Evolutionary conservation across 1,140 invertebrate genomes (phyloP), one percentile per base, ranked within the genome.

Genomic region (Rhagoletis pomonella): DNA sequence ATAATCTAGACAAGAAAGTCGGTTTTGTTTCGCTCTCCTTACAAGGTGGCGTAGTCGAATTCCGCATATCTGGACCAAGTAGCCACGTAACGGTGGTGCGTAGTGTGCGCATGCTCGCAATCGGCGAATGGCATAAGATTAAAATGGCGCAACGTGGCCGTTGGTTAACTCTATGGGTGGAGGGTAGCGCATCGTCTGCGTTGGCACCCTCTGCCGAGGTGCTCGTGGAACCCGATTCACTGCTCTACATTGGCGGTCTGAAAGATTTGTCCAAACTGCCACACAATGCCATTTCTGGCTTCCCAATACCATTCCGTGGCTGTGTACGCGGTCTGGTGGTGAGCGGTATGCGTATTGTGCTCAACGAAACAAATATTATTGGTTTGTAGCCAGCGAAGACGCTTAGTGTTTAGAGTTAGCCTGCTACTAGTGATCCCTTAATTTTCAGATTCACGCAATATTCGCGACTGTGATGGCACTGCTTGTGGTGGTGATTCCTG

Each of bases 401-500:
- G 6, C 65, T 17, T 42, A n/a, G n/a, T n/a, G n/a, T n/a, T n/a
- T n/a, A n/a, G n/a, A 12, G 12, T 14, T 55, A 10, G 10, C 10
- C 2, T 55, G 2, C n/a, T n/a, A n/a, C 67, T 29, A 29, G 29
- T 29, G 4, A 90, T 60, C 3, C 44, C 42, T 58, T 67, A 14
- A 4, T 87, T 60, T 42, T 0, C 19, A 93, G 94, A 94, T 87
- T 95, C 94, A 4, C 94, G 95, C 67, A 96, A 96, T 89, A 92
- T 96, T 10, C 94, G 93, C 1, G 96, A 96, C 89, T 96, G 96
- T 89, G 96, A 96, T 91, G 96, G 96, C 17, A 96, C 95, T 3
- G 94, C 95, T 3, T 96, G 96, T 89, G 95, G 95, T 2, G 95
- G 94, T 1, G 95, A 96, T 89, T 93, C 94, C 39, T 96, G 96